Base-by-base conservation (phyloP, 2,888 invertebrate species). In the Allophyes oxyacanthae region DNA sequence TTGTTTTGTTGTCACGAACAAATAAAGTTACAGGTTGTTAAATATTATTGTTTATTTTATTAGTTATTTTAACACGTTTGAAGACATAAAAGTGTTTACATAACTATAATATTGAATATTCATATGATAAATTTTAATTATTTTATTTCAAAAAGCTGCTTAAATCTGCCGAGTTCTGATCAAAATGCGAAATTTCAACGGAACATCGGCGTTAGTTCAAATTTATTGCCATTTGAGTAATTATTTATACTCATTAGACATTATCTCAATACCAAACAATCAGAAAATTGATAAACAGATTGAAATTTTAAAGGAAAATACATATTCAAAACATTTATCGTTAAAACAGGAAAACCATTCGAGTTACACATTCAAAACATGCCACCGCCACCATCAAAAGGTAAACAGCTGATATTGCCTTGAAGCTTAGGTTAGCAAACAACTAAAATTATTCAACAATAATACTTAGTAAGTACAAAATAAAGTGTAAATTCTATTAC, bases 391-490 rank as follows among this genome's bases (percentile, higher is more conserved):
- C 59, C 63, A 65, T 54, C 36, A 45, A 65, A 55, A 56, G 41
- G 46, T 49, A 62, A 74, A 62, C 56, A 52, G 25, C 36, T 48
- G 50, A 37, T 43, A 28, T 64, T 51, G 59, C 74, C 74, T 74
- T 74, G 74, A 71, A 73, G 67, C 71, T 60, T 41, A 40, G 34
- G 54, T 32, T 42, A 38, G 13, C 4, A 26, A 3, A 40, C 42
- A 30, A 34, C 32, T 8, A 9, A 26, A 26, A 4, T 4, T 15
- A 55, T 42, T 34, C 57, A 38, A 73, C 13, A 59, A 26, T 56
- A 43, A 38, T 9, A 53, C 62, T 42, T 74, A 57, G 11, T 0
- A 0, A n/a, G 8, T 13, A 53, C 2, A 0, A 0, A 33, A 55
- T 54, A 68, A 60, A 34, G 60, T 58, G 10, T 33, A 40, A 15